A percentile compares a stretch with the other conserved stretches of the same genome.
Evolutionary conservation across 1,140 invertebrate genomes (phyloP).

Genomic region (Zaprionus tsacasi): DNA sequence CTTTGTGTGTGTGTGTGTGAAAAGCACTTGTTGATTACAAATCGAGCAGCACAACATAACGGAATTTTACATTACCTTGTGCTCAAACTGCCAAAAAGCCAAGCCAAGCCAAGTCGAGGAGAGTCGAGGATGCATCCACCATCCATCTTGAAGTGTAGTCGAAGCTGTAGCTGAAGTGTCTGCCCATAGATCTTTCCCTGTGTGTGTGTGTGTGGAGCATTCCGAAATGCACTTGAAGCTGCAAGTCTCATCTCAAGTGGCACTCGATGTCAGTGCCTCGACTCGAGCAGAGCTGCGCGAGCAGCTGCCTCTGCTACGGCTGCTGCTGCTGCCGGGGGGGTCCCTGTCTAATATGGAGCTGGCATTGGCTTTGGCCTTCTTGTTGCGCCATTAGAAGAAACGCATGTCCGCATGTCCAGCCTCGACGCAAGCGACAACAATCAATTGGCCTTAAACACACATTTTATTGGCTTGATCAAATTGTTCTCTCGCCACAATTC

Average conservation of each 20-base stretch:
- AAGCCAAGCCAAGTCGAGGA: neutral
- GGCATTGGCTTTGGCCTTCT: slow-evolving; percentile 28
- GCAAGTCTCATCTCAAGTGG: slow-evolving; percentile 74
- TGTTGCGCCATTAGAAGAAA: slow-evolving; percentile 53
- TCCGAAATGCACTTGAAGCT: slow-evolving; percentile 71
- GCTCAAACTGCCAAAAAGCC: slow-evolving; percentile 73
- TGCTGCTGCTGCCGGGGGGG: slow-evolving; percentile 38
- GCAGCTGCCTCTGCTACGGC: slow-evolving; percentile 18
- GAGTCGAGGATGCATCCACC: slow-evolving; percentile 48
- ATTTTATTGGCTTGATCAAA: slow-evolving; percentile 81
- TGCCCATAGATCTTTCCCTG: slow-evolving; percentile 32
- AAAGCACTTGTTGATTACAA: slow-evolving; percentile 64
- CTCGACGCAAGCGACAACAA: slow-evolving; percentile 63
- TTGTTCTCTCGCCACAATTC: slow-evolving; percentile 38
- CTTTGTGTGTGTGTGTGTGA: slow-evolving; percentile 13
- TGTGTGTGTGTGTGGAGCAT: slow-evolving; percentile 39
- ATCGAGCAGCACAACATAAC: slow-evolving; percentile 29
- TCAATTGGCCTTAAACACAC: slow-evolving; percentile 78
- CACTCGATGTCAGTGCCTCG: slow-evolving; percentile 74
- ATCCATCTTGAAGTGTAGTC: slow-evolving; percentile 63
- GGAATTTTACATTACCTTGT: slow-evolving; percentile 71
- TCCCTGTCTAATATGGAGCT: slow-evolving; percentile 28
- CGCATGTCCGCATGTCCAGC: slow-evolving; percentile 55
- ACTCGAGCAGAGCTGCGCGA: slow-evolving; percentile 36
- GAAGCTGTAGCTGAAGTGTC: slow-evolving; percentile 37